Evolutionary conservation across 1,140 invertebrate genomes (phyloP).

Genomic region (Drosophila triauraria): DNA sequence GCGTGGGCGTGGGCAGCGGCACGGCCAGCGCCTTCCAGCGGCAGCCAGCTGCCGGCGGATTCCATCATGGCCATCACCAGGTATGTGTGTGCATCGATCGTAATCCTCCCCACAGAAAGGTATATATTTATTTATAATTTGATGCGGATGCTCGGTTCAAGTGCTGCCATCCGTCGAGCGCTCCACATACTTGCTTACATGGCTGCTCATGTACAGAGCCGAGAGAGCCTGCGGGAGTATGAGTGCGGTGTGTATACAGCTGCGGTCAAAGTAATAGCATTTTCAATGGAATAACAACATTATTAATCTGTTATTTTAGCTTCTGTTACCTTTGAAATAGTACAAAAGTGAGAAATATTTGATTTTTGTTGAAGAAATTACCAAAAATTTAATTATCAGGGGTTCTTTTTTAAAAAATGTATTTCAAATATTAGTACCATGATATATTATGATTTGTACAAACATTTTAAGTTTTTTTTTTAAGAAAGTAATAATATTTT

Average conservation of each 20-base stretch:
- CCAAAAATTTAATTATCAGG: too few species aligned
- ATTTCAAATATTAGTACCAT: too few species aligned
- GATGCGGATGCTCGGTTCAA: conserved; percentile 62
- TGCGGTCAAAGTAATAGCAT: conserved; percentile 18
- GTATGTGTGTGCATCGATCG: conserved; percentile 64
- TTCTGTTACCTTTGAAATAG: not conserved
- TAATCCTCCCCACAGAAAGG: conserved; percentile 57
- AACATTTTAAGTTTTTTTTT: too few species aligned
- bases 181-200: conserved; percentile 27
- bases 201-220: conserved; percentile 12
- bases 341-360: not conserved
- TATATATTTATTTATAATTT: conserved; percentile 56
- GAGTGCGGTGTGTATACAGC: conserved; percentile 18
- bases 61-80: conserved; percentile 84
- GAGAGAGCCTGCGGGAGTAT: not conserved
- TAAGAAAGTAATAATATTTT: too few species aligned
- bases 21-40: conserved; percentile 81
- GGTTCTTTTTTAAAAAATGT: too few species aligned
- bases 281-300: conserved; percentile 1
- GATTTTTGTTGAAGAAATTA: not conserved
- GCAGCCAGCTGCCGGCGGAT: conserved; percentile 69
- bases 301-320: not conserved
- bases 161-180: conserved; percentile 62
- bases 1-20: conserved; percentile 65
- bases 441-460: too few species aligned